Evolutionary conservation across 2,113 vertebrate genomes (phyloP), one percentile per base, ranked within the genome.

Genomic region (Halichoerus grypus): DNA sequence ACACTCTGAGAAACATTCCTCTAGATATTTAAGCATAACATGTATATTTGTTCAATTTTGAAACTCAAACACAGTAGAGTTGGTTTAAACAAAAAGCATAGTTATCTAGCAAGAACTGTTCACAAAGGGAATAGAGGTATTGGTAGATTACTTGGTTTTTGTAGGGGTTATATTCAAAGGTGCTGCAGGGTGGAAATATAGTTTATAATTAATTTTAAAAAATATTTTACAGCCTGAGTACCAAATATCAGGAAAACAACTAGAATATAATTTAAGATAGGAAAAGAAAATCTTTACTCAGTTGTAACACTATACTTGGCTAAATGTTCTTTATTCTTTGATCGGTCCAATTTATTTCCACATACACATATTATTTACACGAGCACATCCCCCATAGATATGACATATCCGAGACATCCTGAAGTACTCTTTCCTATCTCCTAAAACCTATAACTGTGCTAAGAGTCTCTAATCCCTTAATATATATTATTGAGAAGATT

Each of bases 271-370:
- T 65, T 74, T 83, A 96, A 88, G 59, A 81, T 85, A 61, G 71
- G 24, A 77, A 61, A 87, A 91, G 87, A 72, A 79, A 96, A 36
- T 77, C 16, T 74, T 92, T 77, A 46, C 39, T 96, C 51, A n/a
- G 4, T 69, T 72, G 51, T 83, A 92, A 92, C 19, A 59, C 13
- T 90, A 19, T 42, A 10, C 26, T 90, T 90, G 55, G 33, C 2
- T 86, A 67, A 83, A 82, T 55, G 15, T 19, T 57, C 49, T 63
- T 83, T 81, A 39, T 82, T 91, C 7, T 49, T 93, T 95, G 26
- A 59, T 59, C 57, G 61, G 8, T 46, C 39, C 24, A 71, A 49
- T 21, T 80, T 88, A 80, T 57, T 91, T 80, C 33, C 39, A 83
- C 14, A 19, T 57, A 74, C 53, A 85, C 15, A 31, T 14, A 59